Base-by-base conservation (phyloP, 2,113 vertebrate species). In the Petrocephalus microphthalmus region DNA sequence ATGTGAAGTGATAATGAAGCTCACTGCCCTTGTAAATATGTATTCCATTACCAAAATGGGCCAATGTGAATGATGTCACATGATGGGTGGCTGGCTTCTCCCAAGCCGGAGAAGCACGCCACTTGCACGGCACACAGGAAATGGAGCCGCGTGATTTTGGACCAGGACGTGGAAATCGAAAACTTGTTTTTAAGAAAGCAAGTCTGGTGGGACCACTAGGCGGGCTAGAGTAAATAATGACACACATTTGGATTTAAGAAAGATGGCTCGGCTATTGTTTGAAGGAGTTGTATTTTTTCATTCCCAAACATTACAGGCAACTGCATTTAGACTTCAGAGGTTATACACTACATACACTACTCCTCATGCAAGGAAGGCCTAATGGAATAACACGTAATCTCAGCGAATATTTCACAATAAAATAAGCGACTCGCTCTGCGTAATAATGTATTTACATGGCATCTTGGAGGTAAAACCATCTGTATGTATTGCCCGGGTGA, bases 121-220 rank as follows among this genome's bases (percentile, higher is more conserved):
- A 85, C 84, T 89, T 87, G 71, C 87, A 85, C 64, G 45, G 60
- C 33, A 52, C 22, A 51, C 89, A 88, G 88, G 90, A 89, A 89
- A 87, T 84, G 25, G 78, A 85, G 81, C 85, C 42, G 74, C 54
- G 54, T 74, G 87, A 78, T 78, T 82, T 86, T 88, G 91, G 89
- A 90, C 47, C n/a, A 49, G 53, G 52, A 84, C 1, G 71, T 89
- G 87, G 91, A 90, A 91, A 91, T 64, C 56, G 84, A 56, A 54
- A 7, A 85, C 83, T 90, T 91, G 87, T 87, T 90, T 90, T 88
- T 82, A 88, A 87, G 88, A 87, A 87, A 74, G 88, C n/a, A 84
- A 89, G 88, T 60, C 89, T 84, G 15, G 7, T 13, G 90, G 89
- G 90, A 90, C 87, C 71, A 84, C 83, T 60, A 87, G 56, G 42